A percentile compares a stretch with the other conserved stretches of the same genome.
These are phyloP conservation scores for Threskiornis aethiopicus DNA, from an alignment of 2,797 vertebrate genomes.

Conservation along the genomic window DNA sequence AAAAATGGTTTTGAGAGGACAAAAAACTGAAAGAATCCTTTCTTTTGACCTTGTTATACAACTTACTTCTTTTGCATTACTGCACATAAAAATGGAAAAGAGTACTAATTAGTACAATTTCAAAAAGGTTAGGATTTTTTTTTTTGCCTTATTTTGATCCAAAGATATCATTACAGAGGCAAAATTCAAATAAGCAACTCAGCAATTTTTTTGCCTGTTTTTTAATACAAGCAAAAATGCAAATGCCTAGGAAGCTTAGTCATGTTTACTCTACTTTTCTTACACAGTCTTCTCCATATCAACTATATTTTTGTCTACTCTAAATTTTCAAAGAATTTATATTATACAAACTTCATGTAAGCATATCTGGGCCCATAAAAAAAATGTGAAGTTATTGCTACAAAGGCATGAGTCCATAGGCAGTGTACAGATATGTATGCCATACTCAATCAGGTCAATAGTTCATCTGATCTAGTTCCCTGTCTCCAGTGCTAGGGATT, in stretches of 20 bases:
- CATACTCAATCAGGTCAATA: neutral
- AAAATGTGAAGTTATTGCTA: neutral
- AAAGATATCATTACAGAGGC: neutral
- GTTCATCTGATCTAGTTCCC: neutral
- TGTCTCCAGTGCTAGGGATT: neutral
- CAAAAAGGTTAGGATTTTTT: rapidly evolving
- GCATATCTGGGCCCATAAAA: neutral
- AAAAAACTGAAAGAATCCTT: neutral
- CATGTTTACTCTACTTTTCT: neutral
- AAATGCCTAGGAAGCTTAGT: neutral
- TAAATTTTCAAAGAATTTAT: neutral
- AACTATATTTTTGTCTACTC: neutral
- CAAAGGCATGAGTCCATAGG: rapidly evolving
- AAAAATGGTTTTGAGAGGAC: neutral
- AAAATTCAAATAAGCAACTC: neutral
- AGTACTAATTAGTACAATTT: neutral
- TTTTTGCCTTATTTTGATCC: neutral
- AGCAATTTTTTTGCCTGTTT: neutral
- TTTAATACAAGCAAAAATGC: neutral
- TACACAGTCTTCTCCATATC: neutral
- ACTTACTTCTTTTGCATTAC: neutral
- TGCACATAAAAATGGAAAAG: neutral
- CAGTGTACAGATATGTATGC: neutral
- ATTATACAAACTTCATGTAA: neutral
- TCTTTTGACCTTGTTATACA: neutral